Conservation (phyloP, 37 sponge, comb jelly and placozoan species). For the Ephydatia muelleri region DNA sequence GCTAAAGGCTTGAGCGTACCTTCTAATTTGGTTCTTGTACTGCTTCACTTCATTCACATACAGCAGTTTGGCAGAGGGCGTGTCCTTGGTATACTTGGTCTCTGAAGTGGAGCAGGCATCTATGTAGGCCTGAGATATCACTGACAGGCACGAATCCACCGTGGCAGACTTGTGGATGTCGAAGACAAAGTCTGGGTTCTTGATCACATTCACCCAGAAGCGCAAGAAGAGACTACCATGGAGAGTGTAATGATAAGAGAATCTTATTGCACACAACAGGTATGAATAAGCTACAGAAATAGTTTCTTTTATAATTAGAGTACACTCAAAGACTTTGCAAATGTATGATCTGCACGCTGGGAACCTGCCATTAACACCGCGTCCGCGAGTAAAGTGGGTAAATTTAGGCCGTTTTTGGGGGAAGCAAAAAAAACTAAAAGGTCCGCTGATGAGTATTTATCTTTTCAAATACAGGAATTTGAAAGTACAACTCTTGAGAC, state of each 20-base stretch:
- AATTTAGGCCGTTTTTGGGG: no score
- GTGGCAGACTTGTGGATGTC: slow-evolving; percentile 93
- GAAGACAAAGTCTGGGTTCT: slow-evolving; percentile 97
- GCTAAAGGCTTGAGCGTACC: neutral
- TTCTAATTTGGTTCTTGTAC: slow-evolving; percentile 73
- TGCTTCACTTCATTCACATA: slow-evolving; percentile 94
- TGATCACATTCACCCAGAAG: slow-evolving; percentile 97
- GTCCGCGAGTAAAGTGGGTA: no score
- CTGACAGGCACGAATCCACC: slow-evolving; percentile 88
- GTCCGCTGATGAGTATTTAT: no score
- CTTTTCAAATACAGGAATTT: no score
- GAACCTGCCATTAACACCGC: no score
- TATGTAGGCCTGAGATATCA: slow-evolving; percentile 88
- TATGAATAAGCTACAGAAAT: neutral
- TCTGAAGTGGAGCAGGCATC: slow-evolving; percentile 82
- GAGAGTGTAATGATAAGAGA: no score
- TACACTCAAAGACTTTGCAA: no score
- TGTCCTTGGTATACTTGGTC: slow-evolving; percentile 79
- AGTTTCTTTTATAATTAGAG: no score
- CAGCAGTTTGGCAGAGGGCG: slow-evolving; percentile 89
- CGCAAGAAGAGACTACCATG: slow-evolving; percentile 31
- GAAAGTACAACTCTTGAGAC: no score
- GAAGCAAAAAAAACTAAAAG: no score
- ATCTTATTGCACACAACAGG: neutral
- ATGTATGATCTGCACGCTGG: no score